Base-by-base conservation (phyloP, 2,888 invertebrate genomes). In the Emesis furor region DNA sequence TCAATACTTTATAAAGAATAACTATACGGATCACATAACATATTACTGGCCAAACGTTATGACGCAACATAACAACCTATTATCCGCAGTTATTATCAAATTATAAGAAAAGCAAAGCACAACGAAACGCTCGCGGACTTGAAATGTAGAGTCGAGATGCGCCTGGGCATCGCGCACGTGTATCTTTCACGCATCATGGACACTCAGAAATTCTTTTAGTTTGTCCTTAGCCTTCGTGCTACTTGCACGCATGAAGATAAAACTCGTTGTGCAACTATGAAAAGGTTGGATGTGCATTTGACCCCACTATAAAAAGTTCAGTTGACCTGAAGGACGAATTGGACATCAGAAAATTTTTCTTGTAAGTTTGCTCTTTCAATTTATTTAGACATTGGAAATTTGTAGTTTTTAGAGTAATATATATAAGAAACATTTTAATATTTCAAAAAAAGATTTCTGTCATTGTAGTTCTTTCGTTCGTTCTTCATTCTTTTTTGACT, bases 171-270 rank as follows among this genome's bases (percentile, higher is more conserved):
- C 92, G 91, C 92, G 93, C 96, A 96, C 96, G 95, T 96, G 96
- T 94, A 94, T 92, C 89, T 94, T 95, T 96, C 95, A 96, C 95
- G 95, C 95, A 93, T 93, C 94, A 93, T 93, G 92, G 92, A 92
- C 93, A 94, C 94, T 92, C 92, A 95, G 95, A 94, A 94, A 95
- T 95, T 95, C 94, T 94, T 94, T 95, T 93, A 96, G 96, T 96
- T 93, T 93, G 94, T 94, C 92, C 92, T 90, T 92, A 93, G 93
- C 92, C 94, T 92, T 93, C 93, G 93, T 92, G 94, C 92, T 88
- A 88, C 84, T 89, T 93, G 95, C 94, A 95, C 96, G 95, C 93
- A 93, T 94, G 94, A 94, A 93, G 90, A 81, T 86, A 87, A 88
- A 85, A 85, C 88, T 87, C 92, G 93, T 92, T 85, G 92, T 92